Evolutionary conservation across 2,888 invertebrate species (phyloP), one percentile per base, ranked within the genome.

Genomic region (Chymomyza fuscimana): DNA sequence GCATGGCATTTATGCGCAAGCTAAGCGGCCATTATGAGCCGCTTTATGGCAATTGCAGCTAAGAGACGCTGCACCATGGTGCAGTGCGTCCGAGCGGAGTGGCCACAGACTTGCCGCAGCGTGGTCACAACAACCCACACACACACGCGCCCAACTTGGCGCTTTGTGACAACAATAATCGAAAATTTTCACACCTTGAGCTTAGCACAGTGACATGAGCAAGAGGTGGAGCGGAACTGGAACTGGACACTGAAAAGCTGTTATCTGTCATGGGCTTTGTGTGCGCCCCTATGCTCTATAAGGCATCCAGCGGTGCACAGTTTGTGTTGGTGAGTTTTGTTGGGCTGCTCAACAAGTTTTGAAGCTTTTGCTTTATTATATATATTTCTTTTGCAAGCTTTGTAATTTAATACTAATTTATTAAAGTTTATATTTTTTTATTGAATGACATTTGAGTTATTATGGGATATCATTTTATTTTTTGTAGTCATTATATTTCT

Each of bases 101-200:
- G 40, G 40, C 40, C 40, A 12, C 40, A 46, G 40, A 12, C 12
- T 46, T 46, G 40, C 12, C 40, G 6, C 58, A 56, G 66, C 12
- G 2, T 46, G 10, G 40, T 12, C 40, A 46, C 58, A 56, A 63
- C 12, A 5, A 46, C 65, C 65, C 62, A 64, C 54, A 54, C 54
- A 32, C 32, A 32, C 32, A 25, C 25, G 54, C 9, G 40, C 12
- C 12, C 40, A 46, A 46, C 54, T 16, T 22, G 54, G 16, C 58
- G 63, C 51, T 63, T 66, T 82, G 88, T 46, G 40, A 46, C 40
- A 46, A 88, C 87, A 89, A 89, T 88, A 88, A 89, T 88, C 88
- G 86, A 89, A 88, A 83, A 89, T 86, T 88, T 89, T 89, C 88
- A 89, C 88, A 89, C 89, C 89, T 89, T 76, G 72, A 88, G 89